phyloP scores from a whole-genome alignment of 2,113 vertebrate species.

The Gallinago jamesoni region DNA sequence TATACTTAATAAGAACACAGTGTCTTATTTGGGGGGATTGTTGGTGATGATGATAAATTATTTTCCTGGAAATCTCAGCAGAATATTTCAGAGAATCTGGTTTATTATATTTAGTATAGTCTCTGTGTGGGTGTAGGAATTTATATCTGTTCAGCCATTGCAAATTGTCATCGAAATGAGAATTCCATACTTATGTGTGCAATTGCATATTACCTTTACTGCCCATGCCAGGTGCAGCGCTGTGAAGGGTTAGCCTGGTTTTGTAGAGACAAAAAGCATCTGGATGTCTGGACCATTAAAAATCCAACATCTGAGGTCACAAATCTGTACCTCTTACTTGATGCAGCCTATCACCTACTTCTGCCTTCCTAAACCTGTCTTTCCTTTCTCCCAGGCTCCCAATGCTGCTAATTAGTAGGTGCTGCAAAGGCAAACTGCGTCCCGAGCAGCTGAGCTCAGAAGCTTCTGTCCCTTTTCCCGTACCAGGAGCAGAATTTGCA shows the following conservation, averaged over 20 bases:
- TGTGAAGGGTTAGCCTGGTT: neutral
- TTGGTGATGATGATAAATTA: neutral
- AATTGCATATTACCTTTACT: neutral
- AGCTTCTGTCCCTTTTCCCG: neutral
- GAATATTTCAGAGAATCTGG: neutral
- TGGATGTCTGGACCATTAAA: neutral
- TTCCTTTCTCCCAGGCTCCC: neutral
- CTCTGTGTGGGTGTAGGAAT: neutral
- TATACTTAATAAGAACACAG: neutral
- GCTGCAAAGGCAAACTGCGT: neutral
- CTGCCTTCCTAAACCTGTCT: neutral
- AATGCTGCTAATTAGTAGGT: neutral
- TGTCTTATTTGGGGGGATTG: neutral
- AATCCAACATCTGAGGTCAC: neutral
- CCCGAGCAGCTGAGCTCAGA: neutral
- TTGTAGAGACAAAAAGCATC: neutral
- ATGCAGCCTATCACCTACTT: neutral
- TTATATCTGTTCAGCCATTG: neutral
- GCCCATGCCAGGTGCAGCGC: neutral
- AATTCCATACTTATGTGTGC: neutral
- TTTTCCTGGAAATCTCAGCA: neutral
- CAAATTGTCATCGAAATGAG: neutral
- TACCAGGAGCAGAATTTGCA: neutral
- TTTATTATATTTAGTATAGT: neutral
- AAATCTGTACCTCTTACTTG: neutral